A percentile compares a stretch with the other conserved stretches of the same genome.
Evolutionary conservation across 2,888 invertebrate genomes (phyloP).

Genomic region (Cordilura impudica): DNA sequence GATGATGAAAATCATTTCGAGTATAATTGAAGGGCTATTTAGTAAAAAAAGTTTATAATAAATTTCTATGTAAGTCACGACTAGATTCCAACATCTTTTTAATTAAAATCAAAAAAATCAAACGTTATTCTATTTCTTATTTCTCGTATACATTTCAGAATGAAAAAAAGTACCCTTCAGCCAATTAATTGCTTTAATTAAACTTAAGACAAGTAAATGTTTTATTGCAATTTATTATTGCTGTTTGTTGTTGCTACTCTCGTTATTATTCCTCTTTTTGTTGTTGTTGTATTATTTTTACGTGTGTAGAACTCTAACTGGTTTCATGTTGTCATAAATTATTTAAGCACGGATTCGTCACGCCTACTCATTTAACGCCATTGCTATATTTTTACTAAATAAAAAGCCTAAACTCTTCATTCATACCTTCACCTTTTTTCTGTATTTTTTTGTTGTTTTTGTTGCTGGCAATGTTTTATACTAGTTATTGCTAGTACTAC

Average conservation of each 20-base stretch:
- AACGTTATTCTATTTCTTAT: neutral
- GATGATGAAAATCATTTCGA: too few relatives aligned
- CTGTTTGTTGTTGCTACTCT: neutral
- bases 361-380: slow-evolving; percentile 65
- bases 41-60: too few relatives aligned
- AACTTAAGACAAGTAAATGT: slow-evolving; percentile 56
- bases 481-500: slow-evolving; percentile 26
- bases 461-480: slow-evolving; percentile 28
- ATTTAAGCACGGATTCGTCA: slow-evolving; percentile 64
- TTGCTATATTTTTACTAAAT: slow-evolving; percentile 56
- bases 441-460: neutral
- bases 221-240: slow-evolving; percentile 50
- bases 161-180: slow-evolving; percentile 40
- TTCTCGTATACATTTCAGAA: neutral
- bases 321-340: slow-evolving; percentile 62
- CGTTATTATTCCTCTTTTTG: too few relatives aligned
- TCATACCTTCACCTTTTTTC: slow-evolving; percentile 45
- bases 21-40: too few relatives aligned
- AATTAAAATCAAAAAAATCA: neutral
- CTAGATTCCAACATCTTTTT: neutral
- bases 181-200: slow-evolving; percentile 63
- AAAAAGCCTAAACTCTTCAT: slow-evolving; percentile 50
- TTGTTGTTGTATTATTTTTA: slow-evolving; percentile 31
- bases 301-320: slow-evolving; percentile 52
- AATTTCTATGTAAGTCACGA: too few relatives aligned